Percentiles rank a stretch among this genome's conserved stretches.
phyloP scores from a whole-genome alignment of 2,797 vertebrate genomes.

The Chanos chanos region DNA sequence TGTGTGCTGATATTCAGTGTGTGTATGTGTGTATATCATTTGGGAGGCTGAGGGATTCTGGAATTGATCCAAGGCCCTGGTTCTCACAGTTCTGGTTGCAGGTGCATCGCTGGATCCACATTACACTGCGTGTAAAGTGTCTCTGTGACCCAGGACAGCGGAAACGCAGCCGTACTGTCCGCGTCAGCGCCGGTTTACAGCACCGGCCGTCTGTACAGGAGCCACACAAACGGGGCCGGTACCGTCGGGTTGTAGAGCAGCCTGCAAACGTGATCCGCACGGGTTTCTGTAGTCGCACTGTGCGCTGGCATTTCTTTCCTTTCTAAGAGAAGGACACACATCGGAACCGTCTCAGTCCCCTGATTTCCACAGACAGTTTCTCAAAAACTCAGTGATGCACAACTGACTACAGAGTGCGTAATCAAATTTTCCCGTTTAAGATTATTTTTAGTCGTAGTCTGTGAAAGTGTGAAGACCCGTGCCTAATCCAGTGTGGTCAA shows the following conservation, averaged over 20 bases:
- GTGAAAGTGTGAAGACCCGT: no score
- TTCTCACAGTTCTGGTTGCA: constrained; percentile 35
- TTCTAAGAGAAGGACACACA: constrained; percentile 25
- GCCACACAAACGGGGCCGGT: constrained; percentile 47
- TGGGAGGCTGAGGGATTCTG: constrained; percentile 35
- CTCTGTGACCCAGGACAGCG: constrained; percentile 40
- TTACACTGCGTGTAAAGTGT: constrained; percentile 44
- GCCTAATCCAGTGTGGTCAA: no score
- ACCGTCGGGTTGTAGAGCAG: constrained; percentile 39
- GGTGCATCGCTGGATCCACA: constrained; percentile 58
- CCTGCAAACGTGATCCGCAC: constrained; percentile 38
- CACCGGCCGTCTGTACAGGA: constrained; percentile 46
- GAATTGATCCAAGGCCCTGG: constrained; percentile 1
- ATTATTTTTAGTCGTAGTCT: no score
- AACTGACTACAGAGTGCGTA: no score
- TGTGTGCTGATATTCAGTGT: constrained; percentile 28
- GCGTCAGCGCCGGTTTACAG: constrained; percentile 44
- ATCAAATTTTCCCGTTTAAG: no score
- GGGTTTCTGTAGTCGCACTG: constrained; percentile 29
- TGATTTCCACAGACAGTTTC: background rate
- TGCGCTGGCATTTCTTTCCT: constrained; percentile 48
- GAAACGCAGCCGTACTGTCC: constrained; percentile 48
- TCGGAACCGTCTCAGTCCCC: background rate
- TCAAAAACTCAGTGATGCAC: no score
- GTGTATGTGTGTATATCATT: constrained; percentile 54